A percentile compares a stretch with the other conserved stretches of the same genome.
Conservation (phyloP, 2,888 invertebrate genomes). For the Nemotelus pantherinus region DNA sequence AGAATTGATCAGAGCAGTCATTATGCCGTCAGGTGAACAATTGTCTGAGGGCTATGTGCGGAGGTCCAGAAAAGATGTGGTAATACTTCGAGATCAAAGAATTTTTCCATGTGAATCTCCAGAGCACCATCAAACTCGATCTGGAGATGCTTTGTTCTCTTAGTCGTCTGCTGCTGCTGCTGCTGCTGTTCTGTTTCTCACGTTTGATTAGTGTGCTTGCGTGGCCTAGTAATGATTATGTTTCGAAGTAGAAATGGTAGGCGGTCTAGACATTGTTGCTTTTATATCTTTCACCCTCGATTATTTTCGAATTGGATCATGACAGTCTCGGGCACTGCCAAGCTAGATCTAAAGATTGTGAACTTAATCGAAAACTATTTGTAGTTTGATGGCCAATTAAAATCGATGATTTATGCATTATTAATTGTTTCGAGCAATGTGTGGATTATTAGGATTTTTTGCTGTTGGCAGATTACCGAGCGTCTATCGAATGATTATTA, state of each 20-base stretch:
- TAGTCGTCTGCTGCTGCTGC: neutral
- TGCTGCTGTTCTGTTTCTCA: conserved; percentile 42
- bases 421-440: conserved; percentile 27
- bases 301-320: conserved; percentile 38
- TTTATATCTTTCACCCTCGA: conserved; percentile 38
- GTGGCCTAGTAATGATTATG: conserved; percentile 34
- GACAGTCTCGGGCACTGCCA: conserved; percentile 1
- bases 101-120: conserved; percentile 2
- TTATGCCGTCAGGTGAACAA: conserved; percentile 46
- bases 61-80: too few relatives aligned
- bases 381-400: conserved; percentile 35
- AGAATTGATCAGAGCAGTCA: conserved; percentile 47
- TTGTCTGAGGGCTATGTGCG: neutral
- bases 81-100: too few relatives aligned
- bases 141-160: neutral
- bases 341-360: neutral
- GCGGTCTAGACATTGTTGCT: conserved; percentile 22
- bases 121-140: neutral
- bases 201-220: conserved; percentile 33
- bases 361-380: conserved; percentile 23
- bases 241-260: conserved; percentile 17
- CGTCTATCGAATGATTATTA: neutral
- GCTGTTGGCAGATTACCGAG: neutral
- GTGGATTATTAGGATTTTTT: conserved; percentile 9
- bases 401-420: conserved; percentile 40